Percentiles rank a stretch among this genome's conserved stretches.
phyloP scores from a whole-genome alignment of 2,113 vertebrate species.

The Mugil cephalus region DNA sequence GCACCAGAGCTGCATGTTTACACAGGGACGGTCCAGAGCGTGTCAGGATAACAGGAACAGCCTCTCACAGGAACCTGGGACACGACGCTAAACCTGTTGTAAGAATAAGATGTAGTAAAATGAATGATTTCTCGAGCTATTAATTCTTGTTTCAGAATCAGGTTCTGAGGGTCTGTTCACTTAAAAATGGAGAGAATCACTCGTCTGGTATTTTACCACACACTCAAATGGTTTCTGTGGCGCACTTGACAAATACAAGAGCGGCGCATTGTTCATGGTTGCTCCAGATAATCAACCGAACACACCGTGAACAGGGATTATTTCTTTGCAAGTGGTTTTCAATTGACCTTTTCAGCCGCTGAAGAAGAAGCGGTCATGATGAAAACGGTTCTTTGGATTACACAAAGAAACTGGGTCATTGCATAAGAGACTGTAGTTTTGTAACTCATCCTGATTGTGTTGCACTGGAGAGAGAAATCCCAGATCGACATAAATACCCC shows the following conservation, averaged over 20 bases:
- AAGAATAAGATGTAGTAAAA: neutral
- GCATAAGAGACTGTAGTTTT: too few species aligned
- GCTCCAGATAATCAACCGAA: neutral
- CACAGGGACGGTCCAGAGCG: conserved; percentile 11
- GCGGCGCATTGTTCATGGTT: too few species aligned
- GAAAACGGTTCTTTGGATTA: neutral
- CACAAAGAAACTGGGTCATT: neutral
- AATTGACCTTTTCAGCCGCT: neutral
- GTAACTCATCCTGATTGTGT: neutral
- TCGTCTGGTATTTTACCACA: too few species aligned
- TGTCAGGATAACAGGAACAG: conserved; percentile 3
- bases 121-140: neutral
- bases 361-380: neutral
- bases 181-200: too few species aligned
- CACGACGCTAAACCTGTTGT: neutral
- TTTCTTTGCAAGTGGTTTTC: neutral
- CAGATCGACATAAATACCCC: neutral
- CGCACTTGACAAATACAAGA: too few species aligned
- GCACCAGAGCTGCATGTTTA: conserved; percentile 38
- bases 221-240: too few species aligned
- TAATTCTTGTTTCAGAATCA: too few species aligned
- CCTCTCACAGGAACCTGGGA: neutral
- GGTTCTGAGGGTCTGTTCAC: too few species aligned
- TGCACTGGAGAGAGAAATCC: neutral
- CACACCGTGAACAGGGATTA: neutral